Base-by-base conservation (phyloP, 2,888 invertebrate genomes). In the Meghimatium bilineatum region DNA sequence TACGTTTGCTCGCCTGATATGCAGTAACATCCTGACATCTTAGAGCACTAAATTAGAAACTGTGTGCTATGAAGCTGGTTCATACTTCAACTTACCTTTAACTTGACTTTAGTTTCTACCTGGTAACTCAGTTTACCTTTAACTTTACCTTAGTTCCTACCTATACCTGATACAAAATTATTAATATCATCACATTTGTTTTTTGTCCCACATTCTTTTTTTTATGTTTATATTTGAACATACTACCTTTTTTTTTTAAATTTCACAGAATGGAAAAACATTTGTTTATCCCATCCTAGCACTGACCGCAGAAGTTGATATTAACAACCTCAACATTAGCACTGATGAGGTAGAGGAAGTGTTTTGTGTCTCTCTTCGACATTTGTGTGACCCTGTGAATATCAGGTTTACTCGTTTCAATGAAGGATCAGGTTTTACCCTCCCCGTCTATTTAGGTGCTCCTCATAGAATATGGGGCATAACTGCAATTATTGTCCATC, bases 281-380 rank as follows among this genome's bases (percentile, higher is more conserved):
- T 32, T 87, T 60, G 88, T 89, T 86, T 77, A 86, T 1, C 91
- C 91, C 6, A 88, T 91, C 6, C 38, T 92, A 29, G 91, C 90
- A n/a, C 86, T 85, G 56, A 89, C 89, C 84, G 90, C 90, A 14
- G 87, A 90, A 69, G 72, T 91, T 20, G 88, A 90, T 44, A 80
- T 89, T 6, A 52, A 78, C 10, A 52, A 83, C 1, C 84, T 92
- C n/a, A 72, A 52, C 32, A 38, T 91, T 17, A 90, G 90, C 80
- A 66, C 82, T 26, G 81, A 88, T 74, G 92, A 92, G 88, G 97
- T 98, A 0, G 91, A 90, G 36, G 81, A 82, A 72, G 89, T 91
- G 1, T 92, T 92, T 83, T 89, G 90, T 12, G 78, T 88, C 49
- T 86, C 88, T n/a, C 85, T 92, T 49, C 60, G 86, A 52, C 87